Base-by-base conservation (phyloP, 2,888 invertebrate genomes). In the Apotomis betuletana region DNA sequence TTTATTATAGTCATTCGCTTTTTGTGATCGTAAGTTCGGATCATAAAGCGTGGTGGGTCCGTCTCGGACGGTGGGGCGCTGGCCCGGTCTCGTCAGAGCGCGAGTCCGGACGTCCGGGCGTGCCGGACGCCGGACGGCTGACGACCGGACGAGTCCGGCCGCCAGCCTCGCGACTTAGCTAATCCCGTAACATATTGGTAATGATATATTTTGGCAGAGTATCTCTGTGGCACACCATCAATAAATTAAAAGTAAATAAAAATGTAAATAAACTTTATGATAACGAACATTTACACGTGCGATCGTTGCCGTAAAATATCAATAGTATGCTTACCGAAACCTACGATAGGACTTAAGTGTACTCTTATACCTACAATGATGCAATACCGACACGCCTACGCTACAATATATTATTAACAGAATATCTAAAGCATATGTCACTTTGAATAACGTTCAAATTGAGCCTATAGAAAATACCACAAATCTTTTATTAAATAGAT, bases 391-490 rank as follows among this genome's bases (percentile, higher is more conserved):
- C 87, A 88, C 85, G 87, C 86, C 91, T 92, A 93, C 85, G 82
- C 92, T 92, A 92, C 89, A 92, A 91, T 93, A 93, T 91, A 93
- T 93, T 87, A 91, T 91, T 92, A 93, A 92, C 92, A 92, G 92
- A 92, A 92, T 93, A 93, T 92, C 92, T 92, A 92, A 93, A 92
- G 93, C 93, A 92, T 92, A 92, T 92, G 92, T 92, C 93, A 92
- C 91, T 92, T 93, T 92, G 91, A 92, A 92, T 92, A 93, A 92
- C 93, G 88, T 91, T 92, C 91, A 92, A 92, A 92, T 92, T 92
- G 92, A 92, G 93, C 93, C 92, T 93, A 92, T 92, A 93, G 92
- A 92, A 93, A 92, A 93, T 93, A 93, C 93, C 93, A 93, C 92
- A 91, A 92, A 92, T 93, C 92, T 93, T 92, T 92, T 90, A 90